Percentiles rank a stretch among this genome's conserved stretches.
phyloP scores from a whole-genome alignment of 2,113 vertebrate species.

The Beaufortia kweichowensis region DNA sequence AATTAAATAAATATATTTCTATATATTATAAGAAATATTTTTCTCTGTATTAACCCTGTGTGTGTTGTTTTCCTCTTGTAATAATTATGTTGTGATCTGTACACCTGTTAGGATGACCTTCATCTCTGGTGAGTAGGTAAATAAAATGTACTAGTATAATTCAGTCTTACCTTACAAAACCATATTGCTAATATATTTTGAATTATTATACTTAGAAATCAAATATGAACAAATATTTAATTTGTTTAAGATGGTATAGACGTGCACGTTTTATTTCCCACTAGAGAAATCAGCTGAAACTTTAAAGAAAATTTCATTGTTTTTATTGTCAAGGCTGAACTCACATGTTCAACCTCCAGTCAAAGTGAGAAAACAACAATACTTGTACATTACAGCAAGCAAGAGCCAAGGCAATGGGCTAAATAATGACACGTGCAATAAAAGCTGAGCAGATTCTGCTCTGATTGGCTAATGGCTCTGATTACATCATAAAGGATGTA shows the following conservation, averaged over 20 bases:
- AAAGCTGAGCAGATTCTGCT: conserved; percentile 11
- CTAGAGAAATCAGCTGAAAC: background rate
- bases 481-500: conserved; percentile 1
- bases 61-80: too few relatives aligned
- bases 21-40: background rate
- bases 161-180: too few relatives aligned
- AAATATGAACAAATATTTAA: too few relatives aligned
- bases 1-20: background rate
- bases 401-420: background rate
- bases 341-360: conserved; percentile 29
- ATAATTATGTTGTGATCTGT: too few relatives aligned
- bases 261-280: background rate
- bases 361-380: conserved; percentile 23
- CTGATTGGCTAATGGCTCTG: conserved; percentile 13
- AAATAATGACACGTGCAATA: conserved; percentile 23
- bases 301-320: conserved; percentile 4
- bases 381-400: conserved; percentile 18
- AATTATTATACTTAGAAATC: too few relatives aligned
- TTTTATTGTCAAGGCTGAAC: conserved; percentile 50
- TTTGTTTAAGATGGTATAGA: too few relatives aligned
- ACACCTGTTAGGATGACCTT: too few relatives aligned
- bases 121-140: too few relatives aligned
- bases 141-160: too few relatives aligned
- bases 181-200: too few relatives aligned
- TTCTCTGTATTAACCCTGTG: background rate